Evolutionary conservation across 2,797 vertebrate genomes (phyloP), one percentile per base, ranked within the genome.

Genomic region (Micropoecilia bifurca): DNA sequence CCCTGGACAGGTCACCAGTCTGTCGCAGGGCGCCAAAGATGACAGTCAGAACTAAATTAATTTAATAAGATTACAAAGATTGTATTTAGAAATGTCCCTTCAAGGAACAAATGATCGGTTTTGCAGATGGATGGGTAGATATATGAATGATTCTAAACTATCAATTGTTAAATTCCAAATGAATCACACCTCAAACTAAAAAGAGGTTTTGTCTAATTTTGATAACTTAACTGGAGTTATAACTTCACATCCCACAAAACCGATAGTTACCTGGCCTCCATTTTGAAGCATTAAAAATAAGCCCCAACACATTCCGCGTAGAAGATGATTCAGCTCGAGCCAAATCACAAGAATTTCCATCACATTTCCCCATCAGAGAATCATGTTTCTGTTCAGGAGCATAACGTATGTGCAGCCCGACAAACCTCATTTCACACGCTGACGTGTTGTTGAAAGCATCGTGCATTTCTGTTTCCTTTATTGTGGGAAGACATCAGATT

Each of bases 381-480:
- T 63, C 74, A 76, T 48, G 61, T 75, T 78, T 45, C 75, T 81
- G 47, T 76, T 50, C 36, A 89, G 81, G 88, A 71, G 43, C 41
- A 12, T 7, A 45, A 25, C n/a, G 68, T 16, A 71, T 0, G 25
- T 43, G 12, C 41, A 14, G 22, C 22, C 18, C 8, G 18, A 75
- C 78, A 61, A 80, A 79, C 90, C 57, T 83, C 86, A 79, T 79
- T 88, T 88, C 79, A 84, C 83, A 85, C 0, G 85, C 57, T 47
- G 79, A 81, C 57, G n/a, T 63, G 75, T 78, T 80, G 75, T 78
- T 90, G 76, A 74, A 77, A 74, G 41, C 39, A 55, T 84, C 50
- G 79, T 75, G 75, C 76, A 66, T 82, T 83, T 43, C 63, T 68
- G 3, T 69, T 85, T 71, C 68, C 69, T 28, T 80, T 20, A 3